Conservation (phyloP, 2,113 vertebrate genomes). For the Machaerirhynchus nigripectus region DNA sequence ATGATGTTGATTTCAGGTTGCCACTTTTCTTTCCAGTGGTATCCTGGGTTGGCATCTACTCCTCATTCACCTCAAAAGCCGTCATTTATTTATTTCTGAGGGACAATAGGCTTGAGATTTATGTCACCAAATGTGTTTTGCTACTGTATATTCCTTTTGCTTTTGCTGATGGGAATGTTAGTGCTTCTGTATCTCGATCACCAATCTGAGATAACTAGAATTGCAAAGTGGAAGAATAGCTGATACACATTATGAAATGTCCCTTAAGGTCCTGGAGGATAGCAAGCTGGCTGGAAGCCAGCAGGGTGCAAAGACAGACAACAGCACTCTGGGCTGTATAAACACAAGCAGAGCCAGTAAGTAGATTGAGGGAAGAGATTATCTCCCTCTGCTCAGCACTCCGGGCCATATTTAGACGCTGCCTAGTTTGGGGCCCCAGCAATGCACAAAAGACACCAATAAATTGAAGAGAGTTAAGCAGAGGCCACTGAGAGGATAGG, state of each 20-base stretch:
- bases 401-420: background rate
- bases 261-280: background rate
- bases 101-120: background rate
- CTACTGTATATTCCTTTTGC: background rate
- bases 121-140: background rate
- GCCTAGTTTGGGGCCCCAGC: background rate
- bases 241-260: background rate
- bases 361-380: background rate
- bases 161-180: background rate
- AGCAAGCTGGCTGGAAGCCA: background rate
- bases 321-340: background rate
- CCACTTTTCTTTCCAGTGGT: background rate
- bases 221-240: background rate
- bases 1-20: background rate
- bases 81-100: background rate
- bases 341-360: background rate
- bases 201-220: background rate
- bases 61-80: background rate
- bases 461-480: background rate
- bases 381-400: background rate
- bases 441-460: background rate
- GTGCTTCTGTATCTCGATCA: background rate
- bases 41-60: background rate
- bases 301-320: background rate
- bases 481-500: background rate